phyloP scores from a whole-genome alignment of 2,797 vertebrate genomes.

The Pipistrellus pipistrellus region DNA sequence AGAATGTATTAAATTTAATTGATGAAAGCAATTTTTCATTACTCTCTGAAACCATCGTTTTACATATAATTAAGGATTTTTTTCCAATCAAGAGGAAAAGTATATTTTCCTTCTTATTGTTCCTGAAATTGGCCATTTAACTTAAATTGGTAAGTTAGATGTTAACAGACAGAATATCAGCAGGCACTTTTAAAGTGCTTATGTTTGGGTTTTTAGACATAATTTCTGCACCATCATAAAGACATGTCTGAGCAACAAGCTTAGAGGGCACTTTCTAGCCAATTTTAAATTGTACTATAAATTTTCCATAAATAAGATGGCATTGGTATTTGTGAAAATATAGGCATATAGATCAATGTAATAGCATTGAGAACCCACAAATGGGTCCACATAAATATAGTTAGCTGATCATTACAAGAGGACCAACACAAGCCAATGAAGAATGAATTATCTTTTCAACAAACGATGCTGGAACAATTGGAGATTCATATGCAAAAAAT shows the following conservation, averaged over 20 bases:
- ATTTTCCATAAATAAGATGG: background rate
- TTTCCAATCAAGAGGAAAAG: background rate
- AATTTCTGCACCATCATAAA: background rate
- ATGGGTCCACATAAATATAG: background rate
- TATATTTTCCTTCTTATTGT: background rate
- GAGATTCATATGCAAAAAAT: background rate
- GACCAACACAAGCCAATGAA: background rate
- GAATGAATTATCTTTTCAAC: background rate
- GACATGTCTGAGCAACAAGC: background rate
- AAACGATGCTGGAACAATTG: background rate
- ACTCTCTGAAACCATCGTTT: background rate
- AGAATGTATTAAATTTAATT: background rate
- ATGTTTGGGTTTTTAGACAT: constrained; percentile 10
- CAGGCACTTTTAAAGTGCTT: background rate
- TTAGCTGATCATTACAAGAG: background rate
- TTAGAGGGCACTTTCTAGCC: background rate
- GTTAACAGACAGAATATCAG: background rate
- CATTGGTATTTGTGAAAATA: background rate
- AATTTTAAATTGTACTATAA: constrained; percentile 9
- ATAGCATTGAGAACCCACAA: background rate
- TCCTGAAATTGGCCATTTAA: constrained; percentile 9
- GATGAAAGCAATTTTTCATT: background rate
- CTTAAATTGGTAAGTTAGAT: background rate
- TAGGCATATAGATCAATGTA: background rate
- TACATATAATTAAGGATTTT: background rate